Percentiles rank a stretch among this genome's conserved stretches.
Conservation (phyloP, 2,113 vertebrate species). For the Odocoileus hemionus region DNA sequence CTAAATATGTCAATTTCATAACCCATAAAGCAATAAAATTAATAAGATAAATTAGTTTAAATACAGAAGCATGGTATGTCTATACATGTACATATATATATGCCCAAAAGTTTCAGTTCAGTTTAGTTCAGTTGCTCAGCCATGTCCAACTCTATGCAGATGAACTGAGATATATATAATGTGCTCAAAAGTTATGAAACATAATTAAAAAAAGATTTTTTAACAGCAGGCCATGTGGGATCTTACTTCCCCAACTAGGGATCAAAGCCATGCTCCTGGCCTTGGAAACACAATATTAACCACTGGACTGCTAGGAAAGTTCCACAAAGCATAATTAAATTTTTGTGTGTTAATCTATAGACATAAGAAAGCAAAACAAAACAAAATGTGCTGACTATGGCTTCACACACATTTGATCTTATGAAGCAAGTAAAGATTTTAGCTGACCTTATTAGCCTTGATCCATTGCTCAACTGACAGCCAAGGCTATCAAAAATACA, state of each 20-base stretch:
- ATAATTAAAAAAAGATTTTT: not conserved
- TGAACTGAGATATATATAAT: not conserved
- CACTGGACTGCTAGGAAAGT: not conserved
- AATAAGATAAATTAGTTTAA: not conserved
- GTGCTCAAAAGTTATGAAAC: not conserved
- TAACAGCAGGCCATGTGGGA: not conserved
- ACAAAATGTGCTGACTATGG: not conserved
- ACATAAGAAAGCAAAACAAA: conserved; percentile 9
- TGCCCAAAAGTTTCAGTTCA: not conserved
- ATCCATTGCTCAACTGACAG: not conserved
- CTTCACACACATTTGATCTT: not conserved
- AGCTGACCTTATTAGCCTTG: conserved; percentile 20
- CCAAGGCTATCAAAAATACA: not conserved
- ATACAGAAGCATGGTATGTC: not conserved
- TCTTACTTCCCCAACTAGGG: not conserved
- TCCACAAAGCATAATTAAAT: not conserved
- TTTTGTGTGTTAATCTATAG: not conserved
- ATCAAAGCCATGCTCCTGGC: not conserved
- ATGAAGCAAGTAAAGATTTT: conserved; percentile 14
- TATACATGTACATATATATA: not conserved
- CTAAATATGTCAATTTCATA: not conserved
- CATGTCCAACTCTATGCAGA: not conserved
- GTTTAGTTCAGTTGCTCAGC: not conserved
- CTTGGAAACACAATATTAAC: not conserved
- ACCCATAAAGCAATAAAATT: not conserved